Evolutionary conservation across 2,113 vertebrate genomes (phyloP).

Genomic region (Ptyas mucosa): DNA sequence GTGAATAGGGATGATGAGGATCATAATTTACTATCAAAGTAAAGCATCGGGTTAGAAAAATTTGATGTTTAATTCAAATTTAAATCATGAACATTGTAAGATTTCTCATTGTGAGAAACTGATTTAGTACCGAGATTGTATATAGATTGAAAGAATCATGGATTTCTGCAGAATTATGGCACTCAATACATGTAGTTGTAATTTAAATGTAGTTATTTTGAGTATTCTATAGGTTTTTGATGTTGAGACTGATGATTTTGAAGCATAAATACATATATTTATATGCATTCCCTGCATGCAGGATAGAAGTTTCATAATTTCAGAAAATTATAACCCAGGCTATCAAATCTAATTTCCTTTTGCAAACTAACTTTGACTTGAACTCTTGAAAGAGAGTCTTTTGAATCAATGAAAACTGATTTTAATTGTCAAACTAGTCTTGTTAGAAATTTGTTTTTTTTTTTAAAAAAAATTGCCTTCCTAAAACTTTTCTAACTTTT

Average conservation of each 20-base stretch:
- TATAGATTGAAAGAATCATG: constrained; percentile 26
- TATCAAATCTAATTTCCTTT: neutral
- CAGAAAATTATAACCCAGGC: neutral
- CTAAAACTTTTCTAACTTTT: neutral
- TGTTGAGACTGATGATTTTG: neutral
- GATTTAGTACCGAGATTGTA: neutral
- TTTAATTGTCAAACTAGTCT: neutral
- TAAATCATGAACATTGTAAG: neutral
- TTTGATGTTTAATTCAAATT: neutral
- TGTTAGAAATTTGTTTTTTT: neutral
- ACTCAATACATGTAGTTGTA: constrained; percentile 7
- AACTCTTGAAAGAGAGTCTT: neutral
- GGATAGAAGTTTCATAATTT: neutral
- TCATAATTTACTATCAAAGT: neutral
- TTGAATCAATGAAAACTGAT: neutral
- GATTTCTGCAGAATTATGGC: constrained; percentile 17
- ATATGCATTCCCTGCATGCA: neutral
- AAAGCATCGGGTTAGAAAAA: neutral
- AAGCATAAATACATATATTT: neutral
- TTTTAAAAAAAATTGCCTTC: neutral
- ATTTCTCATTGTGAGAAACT: constrained; percentile 6
- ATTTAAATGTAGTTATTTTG: neutral
- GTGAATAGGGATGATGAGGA: neutral
- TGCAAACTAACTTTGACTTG: neutral
- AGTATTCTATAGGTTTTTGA: neutral